phyloP scores from a whole-genome alignment of 1,140 invertebrate genomes.

The Cardiocondyla obscurior region DNA sequence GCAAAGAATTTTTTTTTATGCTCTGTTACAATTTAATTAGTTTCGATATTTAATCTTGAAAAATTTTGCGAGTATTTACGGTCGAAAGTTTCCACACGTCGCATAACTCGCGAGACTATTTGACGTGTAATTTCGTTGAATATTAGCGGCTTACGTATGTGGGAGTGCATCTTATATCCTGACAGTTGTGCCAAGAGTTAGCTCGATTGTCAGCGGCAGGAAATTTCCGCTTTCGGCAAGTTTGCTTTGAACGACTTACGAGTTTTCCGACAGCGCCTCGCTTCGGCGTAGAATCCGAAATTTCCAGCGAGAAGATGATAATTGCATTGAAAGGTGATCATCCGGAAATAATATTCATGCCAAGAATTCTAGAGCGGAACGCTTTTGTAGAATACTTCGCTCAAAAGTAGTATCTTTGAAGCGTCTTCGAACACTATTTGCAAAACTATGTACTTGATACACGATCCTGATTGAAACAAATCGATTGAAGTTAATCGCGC shows the following conservation, averaged over 20 bases:
- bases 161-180: neutral
- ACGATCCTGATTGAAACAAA: neutral
- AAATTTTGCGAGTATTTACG: neutral
- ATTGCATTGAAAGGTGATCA: conserved; percentile 33
- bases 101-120: neutral
- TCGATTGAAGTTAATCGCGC: neutral
- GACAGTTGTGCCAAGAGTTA: neutral
- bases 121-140: neutral
- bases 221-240: conserved; percentile 37
- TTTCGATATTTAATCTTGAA: neutral
- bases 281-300: conserved; percentile 1
- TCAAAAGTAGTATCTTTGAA: neutral
- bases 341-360: conserved; percentile 27
- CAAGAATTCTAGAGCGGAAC: neutral
- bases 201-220: conserved; percentile 12
- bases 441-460: neutral
- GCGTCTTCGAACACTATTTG: neutral
- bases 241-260: conserved; percentile 12
- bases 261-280: neutral
- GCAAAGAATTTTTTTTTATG: no score
- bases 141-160: neutral
- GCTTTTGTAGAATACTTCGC: neutral
- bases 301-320: conserved; percentile 8
- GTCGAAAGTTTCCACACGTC: neutral
- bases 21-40: no score